Evolutionary conservation across 2,113 vertebrate genomes (phyloP), one percentile per base, ranked within the genome.

Genomic region (Progne subis): DNA sequence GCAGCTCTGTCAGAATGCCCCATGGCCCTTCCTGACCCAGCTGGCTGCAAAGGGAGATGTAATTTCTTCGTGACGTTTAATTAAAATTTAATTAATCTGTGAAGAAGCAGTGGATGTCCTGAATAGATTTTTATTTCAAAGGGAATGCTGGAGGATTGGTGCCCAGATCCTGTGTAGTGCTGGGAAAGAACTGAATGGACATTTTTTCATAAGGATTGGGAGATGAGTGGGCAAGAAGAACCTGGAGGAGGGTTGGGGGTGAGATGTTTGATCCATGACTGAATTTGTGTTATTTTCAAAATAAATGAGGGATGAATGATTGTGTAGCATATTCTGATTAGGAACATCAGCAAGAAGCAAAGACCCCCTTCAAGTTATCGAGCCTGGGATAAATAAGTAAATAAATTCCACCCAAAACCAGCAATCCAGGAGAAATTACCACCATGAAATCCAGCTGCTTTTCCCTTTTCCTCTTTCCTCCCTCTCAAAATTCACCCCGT

Each of bases 31-130:
- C 86, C 87, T 18, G 12, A 74, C 78, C 63, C 41, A 64, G 50
- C 71, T 67, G 81, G 57, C 67, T 85, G 93, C 46, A 74, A 57
- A 77, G 29, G 65, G 50, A 88, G 86, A 87, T 72, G n/a, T 39
- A 61, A 87, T 84, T 95, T 82, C 77, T 87, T 32, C 49, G 52
- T 69, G 69, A 53, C 18, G 16, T 87, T 94, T 69, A 95, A 95
- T 89, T 89, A 90, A 94, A 95, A 82, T 49, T 52, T 82, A 86
- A 94, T 88, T 82, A 83, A 81, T 90, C 90, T 57, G n/a, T 63
- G 74, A 79, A 84, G 77, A 88, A 94, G 59, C 19, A 3, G 18
- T 81, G 67, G 55, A 49, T 96, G 71, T 77, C 78, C 59, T 76
- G 75, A 87, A 82, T 56, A 88, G 84, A 70, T 91, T 87, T 84